Evolutionary conservation across 2,113 vertebrate species (phyloP).

Genomic region (Sturnira hondurensis): DNA sequence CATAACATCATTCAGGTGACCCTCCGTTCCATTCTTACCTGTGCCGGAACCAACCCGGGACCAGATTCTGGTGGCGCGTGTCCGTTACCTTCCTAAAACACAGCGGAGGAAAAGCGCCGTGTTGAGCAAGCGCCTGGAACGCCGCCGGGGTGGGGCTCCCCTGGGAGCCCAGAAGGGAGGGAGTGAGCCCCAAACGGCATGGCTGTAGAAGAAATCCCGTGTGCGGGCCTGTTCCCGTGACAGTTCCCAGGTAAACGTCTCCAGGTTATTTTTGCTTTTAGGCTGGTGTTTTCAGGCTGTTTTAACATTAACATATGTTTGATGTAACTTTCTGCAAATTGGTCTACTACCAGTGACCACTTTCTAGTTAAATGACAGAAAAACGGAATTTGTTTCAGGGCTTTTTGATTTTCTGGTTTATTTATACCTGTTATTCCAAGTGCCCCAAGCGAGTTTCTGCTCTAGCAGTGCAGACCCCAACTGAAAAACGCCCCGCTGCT

Average conservation of each 20-base stretch:
- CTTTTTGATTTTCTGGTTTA: constrained; percentile 3
- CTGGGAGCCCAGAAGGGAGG: neutral
- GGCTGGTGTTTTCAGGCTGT: neutral
- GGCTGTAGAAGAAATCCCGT: neutral
- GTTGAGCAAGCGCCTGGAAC: neutral
- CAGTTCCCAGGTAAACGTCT: neutral
- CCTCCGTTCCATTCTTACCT: neutral
- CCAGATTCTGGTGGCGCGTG: neutral
- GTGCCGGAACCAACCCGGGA: neutral
- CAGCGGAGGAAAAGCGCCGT: neutral
- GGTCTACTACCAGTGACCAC: neutral
- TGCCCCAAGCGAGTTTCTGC: neutral
- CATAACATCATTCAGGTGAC: neutral
- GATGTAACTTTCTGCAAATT: neutral
- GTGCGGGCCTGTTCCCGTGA: neutral
- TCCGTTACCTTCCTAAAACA: constrained; percentile 15
- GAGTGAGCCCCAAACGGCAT: neutral
- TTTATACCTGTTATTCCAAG: neutral
- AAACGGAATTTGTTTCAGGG: neutral
- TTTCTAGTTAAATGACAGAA: neutral
- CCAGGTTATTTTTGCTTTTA: neutral
- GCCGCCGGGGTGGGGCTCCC: neutral
- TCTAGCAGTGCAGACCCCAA: neutral
- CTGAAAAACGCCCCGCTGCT: neutral
- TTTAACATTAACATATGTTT: neutral